Conservation (phyloP, 1,140 invertebrate genomes). For the Charaxes varanes region DNA sequence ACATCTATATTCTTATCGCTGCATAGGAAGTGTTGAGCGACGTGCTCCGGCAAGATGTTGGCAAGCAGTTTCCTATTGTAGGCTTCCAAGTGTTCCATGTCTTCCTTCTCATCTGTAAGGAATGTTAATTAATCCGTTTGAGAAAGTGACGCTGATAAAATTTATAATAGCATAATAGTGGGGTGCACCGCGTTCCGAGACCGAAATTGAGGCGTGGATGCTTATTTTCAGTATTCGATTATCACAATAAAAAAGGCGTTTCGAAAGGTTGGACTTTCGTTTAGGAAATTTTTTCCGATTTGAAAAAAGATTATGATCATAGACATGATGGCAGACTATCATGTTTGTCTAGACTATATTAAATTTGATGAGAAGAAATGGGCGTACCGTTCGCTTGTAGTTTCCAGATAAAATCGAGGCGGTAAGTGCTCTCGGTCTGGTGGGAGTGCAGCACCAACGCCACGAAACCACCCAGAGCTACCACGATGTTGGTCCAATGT, state of each 20-base stretch:
- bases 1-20: constrained; percentile 88
- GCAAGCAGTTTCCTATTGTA: constrained; percentile 94
- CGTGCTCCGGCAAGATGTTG: constrained; percentile 95
- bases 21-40: constrained; percentile 94
- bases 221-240: no score
- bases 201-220: no score
- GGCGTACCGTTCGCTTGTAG: constrained; percentile 86
- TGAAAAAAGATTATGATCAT: no score
- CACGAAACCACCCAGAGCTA: constrained; percentile 80
- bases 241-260: no score
- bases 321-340: no score
- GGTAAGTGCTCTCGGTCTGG: constrained; percentile 90
- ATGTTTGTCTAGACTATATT: no score
- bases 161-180: no score
- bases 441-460: constrained; percentile 90
- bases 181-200: no score
- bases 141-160: no score
- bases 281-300: no score
- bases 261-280: no score
- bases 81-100: constrained; percentile 95
- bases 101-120: constrained; percentile 92
- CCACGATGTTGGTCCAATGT: constrained; percentile 73
- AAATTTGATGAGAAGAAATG: background rate
- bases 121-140: no score
- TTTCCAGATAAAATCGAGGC: constrained; percentile 96